Base-by-base conservation (phyloP, 2,888 invertebrate species). In the Carterocephalus palaemon region DNA sequence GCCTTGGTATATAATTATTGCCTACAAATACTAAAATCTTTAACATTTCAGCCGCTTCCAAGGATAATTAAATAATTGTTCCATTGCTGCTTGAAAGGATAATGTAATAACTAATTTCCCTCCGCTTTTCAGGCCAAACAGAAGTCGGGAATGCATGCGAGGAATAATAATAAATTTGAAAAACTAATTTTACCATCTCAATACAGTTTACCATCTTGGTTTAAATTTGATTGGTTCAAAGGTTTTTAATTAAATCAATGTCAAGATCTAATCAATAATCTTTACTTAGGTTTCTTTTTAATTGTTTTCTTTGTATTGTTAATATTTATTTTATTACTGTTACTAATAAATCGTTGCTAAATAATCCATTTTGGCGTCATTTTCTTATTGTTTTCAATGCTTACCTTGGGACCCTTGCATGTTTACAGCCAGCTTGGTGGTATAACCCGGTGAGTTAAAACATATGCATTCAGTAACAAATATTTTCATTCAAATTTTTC, bases 351-450 rank as follows among this genome's bases (percentile, higher is more conserved):
- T 57, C 59, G 54, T 46, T 46, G 41, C 41, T 42, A 32, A 19
- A 10, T n/a, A n/a, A n/a, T n/a, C n/a, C n/a, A n/a, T 13, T 2
- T 19, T 33, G 46, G 26, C 22, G 20, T 52, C 43, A 45, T 33
- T 20, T 7, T 37, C 24, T 26, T 20, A 28, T 52, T 52, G 51
- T 56, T 56, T 50, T 62, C 49, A 57, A 45, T 59, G 82, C 82
- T 73, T 76, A 46, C 78, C 59, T 57, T 71, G 69, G 82, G 64
- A 68, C 57, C 51, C 60, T 62, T 67, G 52, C 49, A 46, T 52
- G 52, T 57, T 72, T 61, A 64, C 78, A 95, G 95, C 95, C 95
- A 74, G 91, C 93, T 68, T 95, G 95, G 95, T 95, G 95, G 95
- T 95, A 95, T 84, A 93, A 93, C 78, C 95, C 95, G 77, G 95